These are phyloP conservation scores for Hylaeus anthracinus DNA, from an alignment of 1,140 invertebrate genomes.

Conservation along the genomic window DNA sequence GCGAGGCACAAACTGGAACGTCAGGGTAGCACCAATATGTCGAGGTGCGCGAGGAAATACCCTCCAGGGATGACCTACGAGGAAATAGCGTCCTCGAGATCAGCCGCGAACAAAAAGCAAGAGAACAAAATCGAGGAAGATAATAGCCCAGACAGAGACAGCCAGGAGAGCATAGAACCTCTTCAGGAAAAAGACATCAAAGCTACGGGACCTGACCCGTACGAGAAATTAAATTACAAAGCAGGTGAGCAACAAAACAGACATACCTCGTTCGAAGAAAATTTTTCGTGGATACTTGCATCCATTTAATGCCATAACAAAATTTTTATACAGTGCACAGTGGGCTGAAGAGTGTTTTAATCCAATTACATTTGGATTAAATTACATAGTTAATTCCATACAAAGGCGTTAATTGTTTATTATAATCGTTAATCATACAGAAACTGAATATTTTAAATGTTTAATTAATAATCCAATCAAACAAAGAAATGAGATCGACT, in stretches of 20 bases:
- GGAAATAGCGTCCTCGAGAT: conserved; percentile 77
- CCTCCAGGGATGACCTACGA: conserved; percentile 78
- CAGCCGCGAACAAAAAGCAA: conserved; percentile 56
- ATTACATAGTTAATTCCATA: no score
- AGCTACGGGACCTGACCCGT: conserved; percentile 81
- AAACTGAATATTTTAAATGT: no score
- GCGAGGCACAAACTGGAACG: conserved; percentile 78
- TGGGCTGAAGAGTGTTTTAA: no score
- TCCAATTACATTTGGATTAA: no score
- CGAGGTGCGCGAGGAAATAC: conserved; percentile 70
- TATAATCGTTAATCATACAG: no score
- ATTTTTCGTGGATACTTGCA: background rate
- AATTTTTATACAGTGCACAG: no score
- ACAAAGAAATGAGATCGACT: no score
- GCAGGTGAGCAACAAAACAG: conserved; percentile 71
- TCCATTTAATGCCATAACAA: background rate
- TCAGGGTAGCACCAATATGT: conserved; percentile 67
- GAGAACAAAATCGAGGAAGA: conserved; percentile 63
- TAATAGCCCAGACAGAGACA: conserved; percentile 74
- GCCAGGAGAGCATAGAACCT: conserved; percentile 77
- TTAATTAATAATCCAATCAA: no score
- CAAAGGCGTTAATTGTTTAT: no score
- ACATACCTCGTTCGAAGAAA: background rate
- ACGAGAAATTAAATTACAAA: conserved; percentile 81
- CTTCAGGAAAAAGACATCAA: conserved; percentile 79